Base-by-base conservation (phyloP, 2,113 vertebrate genomes). In the Leiothrix lutea region DNA sequence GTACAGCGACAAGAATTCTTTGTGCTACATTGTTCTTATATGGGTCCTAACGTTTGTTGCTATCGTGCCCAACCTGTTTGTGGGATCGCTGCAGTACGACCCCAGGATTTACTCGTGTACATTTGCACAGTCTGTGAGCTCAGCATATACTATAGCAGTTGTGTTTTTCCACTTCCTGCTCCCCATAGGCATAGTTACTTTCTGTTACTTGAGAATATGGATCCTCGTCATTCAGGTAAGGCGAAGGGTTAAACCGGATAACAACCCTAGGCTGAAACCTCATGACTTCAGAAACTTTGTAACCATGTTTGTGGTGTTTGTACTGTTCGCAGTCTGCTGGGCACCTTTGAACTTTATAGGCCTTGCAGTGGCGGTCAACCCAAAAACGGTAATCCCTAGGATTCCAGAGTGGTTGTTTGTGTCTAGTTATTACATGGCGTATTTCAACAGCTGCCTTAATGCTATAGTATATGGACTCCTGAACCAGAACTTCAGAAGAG, bases 361-460 rank as follows among this genome's bases (percentile, higher is more conserved):
- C 31, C 98, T 99, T 42, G 98, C 98, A 2, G 99, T 99, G 82
- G 99, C 99, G 8, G 98, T 99, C 33, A 98, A 98, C 73, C 99
- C 99, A 0, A 94, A 97, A 84, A 97, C 88, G 14, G 96, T 99
- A 90, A 97, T 98, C 66, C 98, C 99, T 47, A 98, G 98, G 93
- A 98, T 99, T 95, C 99, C 99, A 0, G 99, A 99, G 94, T 99
- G 99, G 99, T 96, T 99, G 53, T 99, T 99, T 36, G 99, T 99
- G 86, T 98, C 98, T 58, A 99, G 99, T 96, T 99, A 99, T 97
- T 99, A 99, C 89, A 98, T 99, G 99, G 99, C 99, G 2, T 99
- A 99, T 97, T 99, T 99, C 98, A 99, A 99, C 98, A 99, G 99
- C 98, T 99, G 99, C 98, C 99, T 99, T 98, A 99, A 99, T 77